Conservation (phyloP, 2,888 invertebrate genomes). For the Plebejus anna region DNA sequence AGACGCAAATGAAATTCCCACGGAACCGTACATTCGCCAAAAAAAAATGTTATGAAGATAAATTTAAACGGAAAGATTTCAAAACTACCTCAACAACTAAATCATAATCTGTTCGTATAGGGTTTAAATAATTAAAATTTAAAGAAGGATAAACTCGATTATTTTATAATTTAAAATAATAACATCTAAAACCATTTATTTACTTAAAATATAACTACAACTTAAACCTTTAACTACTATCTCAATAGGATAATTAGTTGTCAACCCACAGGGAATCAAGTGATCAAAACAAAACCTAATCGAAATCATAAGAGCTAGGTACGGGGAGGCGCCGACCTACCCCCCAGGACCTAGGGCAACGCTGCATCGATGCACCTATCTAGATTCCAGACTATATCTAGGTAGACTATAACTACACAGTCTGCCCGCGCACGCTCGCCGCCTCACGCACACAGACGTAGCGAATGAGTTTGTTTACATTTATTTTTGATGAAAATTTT, state of each 20-base stretch:
- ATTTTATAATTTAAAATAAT: no score
- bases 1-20: background rate
- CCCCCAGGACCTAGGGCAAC: slow-evolving; percentile 72
- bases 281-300: slow-evolving; percentile 29
- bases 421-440: slow-evolving; percentile 34
- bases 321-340: slow-evolving; percentile 50
- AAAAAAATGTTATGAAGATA: background rate
- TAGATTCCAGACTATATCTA: slow-evolving; percentile 52
- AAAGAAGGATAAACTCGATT: no score
- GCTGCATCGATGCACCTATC: slow-evolving; percentile 65
- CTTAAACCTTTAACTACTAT: background rate
- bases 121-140: no score
- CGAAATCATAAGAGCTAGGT: slow-evolving; percentile 31
- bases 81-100: no score
- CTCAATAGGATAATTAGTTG: background rate
- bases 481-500: background rate
- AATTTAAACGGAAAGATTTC: background rate
- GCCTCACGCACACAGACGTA: background rate
- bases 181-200: background rate
- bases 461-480: slow-evolving; percentile 22
- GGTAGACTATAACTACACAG: slow-evolving; percentile 47
- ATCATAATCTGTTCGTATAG: no score
- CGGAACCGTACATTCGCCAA: no score
- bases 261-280: background rate
- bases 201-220: background rate